Base-by-base conservation (phyloP, 2,113 vertebrate genomes). In the Smithornis capensis region DNA sequence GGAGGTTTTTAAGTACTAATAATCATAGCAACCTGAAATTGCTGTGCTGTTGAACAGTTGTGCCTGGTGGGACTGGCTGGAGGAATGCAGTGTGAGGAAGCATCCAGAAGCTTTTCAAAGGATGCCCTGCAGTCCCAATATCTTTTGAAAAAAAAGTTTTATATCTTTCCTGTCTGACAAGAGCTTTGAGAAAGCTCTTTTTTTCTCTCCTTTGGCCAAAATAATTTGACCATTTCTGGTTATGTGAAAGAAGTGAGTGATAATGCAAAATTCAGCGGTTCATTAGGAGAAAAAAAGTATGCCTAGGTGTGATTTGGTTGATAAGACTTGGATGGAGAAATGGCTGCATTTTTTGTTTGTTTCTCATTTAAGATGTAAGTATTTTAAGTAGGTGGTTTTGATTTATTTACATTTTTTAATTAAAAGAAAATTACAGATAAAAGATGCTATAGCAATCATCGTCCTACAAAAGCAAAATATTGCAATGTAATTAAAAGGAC, bases 321-420 rank as follows among this genome's bases (percentile, higher is more conserved):
- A 86, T 96, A 96, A 92, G 93, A 68, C 50, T 45, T 56, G 53
- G 38, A 49, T 83, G 42, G 50, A 91, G 64, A 93, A 92, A 90
- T 56, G 90, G 14, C 8, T 69, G 18, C 24, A 38, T 88, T 94
- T 97, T 94, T 94, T 96, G 78, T 93, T 97, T 95, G 55, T 92
- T 96, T 90, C 94, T 95, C 60, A 92, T 97, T 96, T 96, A 95
- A 91, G 90, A 94, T 93, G 77, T 96, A 96, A 97, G 96, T 97
- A 97, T 96, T 95, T 98, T 95, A 97, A 98, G 96, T 80, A 93
- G 37, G 68, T 83, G 88, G 76, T 87, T 98, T 95, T 98, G 96
- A 98, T 98, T 98, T 98, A 98, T 97, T 98, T 98, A 97, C 97
- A 96, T 98, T 97, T 98, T 97, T 98, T 98, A 98, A 98, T 98